phyloP scores from a whole-genome alignment of 2,113 vertebrate genomes.

The Lipophrys pholis region DNA sequence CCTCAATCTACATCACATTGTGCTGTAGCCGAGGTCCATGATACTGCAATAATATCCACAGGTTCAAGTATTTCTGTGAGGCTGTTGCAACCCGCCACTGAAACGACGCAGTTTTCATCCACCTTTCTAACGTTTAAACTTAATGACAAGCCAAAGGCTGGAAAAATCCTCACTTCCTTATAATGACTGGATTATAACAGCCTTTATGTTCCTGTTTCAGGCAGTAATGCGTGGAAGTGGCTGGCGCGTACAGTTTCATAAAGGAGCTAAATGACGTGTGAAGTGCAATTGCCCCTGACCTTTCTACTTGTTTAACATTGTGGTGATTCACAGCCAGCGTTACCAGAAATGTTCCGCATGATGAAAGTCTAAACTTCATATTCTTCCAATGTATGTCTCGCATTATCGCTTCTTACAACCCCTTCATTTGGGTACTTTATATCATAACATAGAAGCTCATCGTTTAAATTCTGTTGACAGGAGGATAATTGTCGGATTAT shows the following conservation, averaged over 20 bases:
- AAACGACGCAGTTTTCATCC: too few relatives aligned
- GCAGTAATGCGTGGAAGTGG: background rate
- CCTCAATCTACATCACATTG: too few relatives aligned
- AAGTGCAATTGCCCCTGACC: background rate
- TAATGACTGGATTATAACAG: background rate
- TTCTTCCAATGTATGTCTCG: background rate
- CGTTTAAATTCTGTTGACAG: too few relatives aligned
- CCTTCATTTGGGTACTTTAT: background rate
- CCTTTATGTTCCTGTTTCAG: background rate
- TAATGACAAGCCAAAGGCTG: too few relatives aligned
- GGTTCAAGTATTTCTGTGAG: too few relatives aligned
- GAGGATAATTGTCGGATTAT: background rate
- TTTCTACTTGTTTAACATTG: background rate
- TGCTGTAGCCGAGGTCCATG: too few relatives aligned
- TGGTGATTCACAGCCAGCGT: background rate
- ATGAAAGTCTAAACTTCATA: background rate
- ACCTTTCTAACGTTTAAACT: too few relatives aligned
- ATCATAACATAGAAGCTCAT: too few relatives aligned
- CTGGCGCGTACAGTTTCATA: background rate
- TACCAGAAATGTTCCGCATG: background rate
- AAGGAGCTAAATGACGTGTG: slow-evolving; percentile 1
- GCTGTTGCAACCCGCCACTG: too few relatives aligned
- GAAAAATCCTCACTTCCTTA: background rate
- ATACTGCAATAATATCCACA: too few relatives aligned
- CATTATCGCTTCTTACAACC: background rate